Percentiles rank a stretch among this genome's conserved stretches.
Evolutionary conservation across 2,888 invertebrate genomes (phyloP).

Genomic region (Epinotia nisella): DNA sequence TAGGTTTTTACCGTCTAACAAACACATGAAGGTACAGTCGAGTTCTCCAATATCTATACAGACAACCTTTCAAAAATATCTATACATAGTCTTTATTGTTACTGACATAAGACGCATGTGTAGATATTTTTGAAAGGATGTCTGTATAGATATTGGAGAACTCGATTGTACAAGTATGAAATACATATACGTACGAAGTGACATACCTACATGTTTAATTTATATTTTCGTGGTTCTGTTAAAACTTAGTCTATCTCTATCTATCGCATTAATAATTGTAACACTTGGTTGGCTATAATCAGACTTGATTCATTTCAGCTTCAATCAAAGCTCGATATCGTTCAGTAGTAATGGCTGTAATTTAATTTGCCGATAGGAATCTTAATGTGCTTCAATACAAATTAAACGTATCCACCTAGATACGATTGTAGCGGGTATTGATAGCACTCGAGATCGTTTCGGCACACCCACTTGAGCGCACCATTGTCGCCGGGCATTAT

Average conservation of each 20-base stretch:
- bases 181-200: too few relatives aligned
- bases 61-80: too few relatives aligned
- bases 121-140: too few relatives aligned
- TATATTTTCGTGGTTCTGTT: not conserved
- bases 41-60: too few relatives aligned
- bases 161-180: too few relatives aligned
- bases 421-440: constrained; percentile 40
- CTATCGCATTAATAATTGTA: not conserved
- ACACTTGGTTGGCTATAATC: constrained; percentile 5
- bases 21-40: too few relatives aligned
- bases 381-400: constrained; percentile 44
- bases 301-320: constrained; percentile 14
- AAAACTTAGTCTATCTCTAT: not conserved
- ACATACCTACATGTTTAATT: too few relatives aligned
- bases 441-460: constrained; percentile 37
- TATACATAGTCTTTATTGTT: too few relatives aligned
- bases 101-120: too few relatives aligned
- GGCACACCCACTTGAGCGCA: constrained; percentile 45
- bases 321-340: constrained; percentile 38
- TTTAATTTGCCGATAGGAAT: constrained; percentile 43
- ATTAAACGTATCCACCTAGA: constrained; percentile 45
- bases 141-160: too few relatives aligned
- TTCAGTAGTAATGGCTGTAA: constrained; percentile 40
- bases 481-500: constrained; percentile 44
- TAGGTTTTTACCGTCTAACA: not conserved